A percentile compares a stretch with the other conserved stretches of the same genome.
phyloP scores from a whole-genome alignment of 1,140 invertebrate genomes.

The Aphidius ervi region DNA sequence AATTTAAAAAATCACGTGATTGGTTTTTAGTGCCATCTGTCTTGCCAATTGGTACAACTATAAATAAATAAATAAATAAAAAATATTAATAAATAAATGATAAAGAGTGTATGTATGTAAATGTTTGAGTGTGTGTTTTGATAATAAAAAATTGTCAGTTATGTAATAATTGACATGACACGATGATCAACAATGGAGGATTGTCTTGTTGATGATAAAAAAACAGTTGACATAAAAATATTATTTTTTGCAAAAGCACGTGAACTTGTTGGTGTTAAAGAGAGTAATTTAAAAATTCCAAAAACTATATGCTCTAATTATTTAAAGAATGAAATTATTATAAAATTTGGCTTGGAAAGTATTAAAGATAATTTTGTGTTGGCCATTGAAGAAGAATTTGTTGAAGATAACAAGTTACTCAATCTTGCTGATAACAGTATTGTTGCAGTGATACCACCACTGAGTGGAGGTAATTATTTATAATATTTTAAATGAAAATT shows the following conservation, averaged over 20 bases:
- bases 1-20: too few species aligned
- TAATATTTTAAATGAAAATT: constrained; percentile 16
- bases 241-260: constrained; percentile 85
- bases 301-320: constrained; percentile 51
- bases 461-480: constrained; percentile 70
- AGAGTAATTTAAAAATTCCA: constrained; percentile 54
- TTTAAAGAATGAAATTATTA: constrained; percentile 59
- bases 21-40: too few species aligned
- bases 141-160: too few species aligned
- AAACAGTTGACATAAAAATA: constrained; percentile 55
- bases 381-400: constrained; percentile 77
- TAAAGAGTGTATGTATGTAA: too few species aligned
- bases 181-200: neutral
- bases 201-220: too few species aligned
- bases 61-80: too few species aligned
- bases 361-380: constrained; percentile 71
- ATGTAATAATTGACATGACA: too few species aligned
- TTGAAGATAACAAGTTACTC: constrained; percentile 53
- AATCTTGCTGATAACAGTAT: constrained; percentile 64
- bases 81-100: too few species aligned
- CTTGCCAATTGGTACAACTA: too few species aligned
- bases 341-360: constrained; percentile 61
- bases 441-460: constrained; percentile 80
- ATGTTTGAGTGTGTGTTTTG: too few species aligned
- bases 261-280: constrained; percentile 66